phyloP scores from a whole-genome alignment of 2,888 invertebrate species.

The Drosophila pseudotalamancana region DNA sequence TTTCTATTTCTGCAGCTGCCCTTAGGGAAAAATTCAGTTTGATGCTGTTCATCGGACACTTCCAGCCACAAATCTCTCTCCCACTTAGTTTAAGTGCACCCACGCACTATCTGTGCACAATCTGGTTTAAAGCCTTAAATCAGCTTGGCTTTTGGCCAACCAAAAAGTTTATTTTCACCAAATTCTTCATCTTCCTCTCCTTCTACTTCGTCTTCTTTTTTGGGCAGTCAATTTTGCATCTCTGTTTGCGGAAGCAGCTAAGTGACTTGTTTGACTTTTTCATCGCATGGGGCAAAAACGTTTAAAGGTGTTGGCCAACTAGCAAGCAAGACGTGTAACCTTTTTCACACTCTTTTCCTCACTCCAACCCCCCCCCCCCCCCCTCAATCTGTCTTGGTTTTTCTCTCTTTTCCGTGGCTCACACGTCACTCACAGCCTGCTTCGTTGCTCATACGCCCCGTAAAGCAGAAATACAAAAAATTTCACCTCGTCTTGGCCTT shows the following conservation, averaged over 20 bases:
- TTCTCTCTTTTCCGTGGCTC: slow-evolving; percentile 9
- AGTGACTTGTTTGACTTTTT: slow-evolving; percentile 76
- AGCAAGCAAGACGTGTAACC: slow-evolving; percentile 27
- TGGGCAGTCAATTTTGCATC: slow-evolving; percentile 56
- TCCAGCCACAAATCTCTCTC: slow-evolving; percentile 66
- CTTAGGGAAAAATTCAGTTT: slow-evolving; percentile 16
- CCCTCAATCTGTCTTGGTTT: too few species aligned
- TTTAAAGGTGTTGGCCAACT: slow-evolving; percentile 51
- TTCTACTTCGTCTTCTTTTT: not conserved
- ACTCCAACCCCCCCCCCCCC: not conserved
- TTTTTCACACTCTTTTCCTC: slow-evolving; percentile 22
- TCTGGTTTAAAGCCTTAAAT: slow-evolving; percentile 57
- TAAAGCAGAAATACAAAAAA: slow-evolving; percentile 13
- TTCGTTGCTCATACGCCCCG: slow-evolving; percentile 42
- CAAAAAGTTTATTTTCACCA: not conserved
- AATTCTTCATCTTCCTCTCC: slow-evolving; percentile 5
- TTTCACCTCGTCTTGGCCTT: slow-evolving; percentile 10
- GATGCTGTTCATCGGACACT: slow-evolving; percentile 57
- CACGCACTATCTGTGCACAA: slow-evolving; percentile 32
- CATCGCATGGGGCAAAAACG: slow-evolving; percentile 55
- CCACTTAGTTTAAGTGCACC: slow-evolving; percentile 47
- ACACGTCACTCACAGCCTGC: slow-evolving; percentile 37
- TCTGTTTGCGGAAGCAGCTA: slow-evolving; percentile 38
- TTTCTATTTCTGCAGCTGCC: slow-evolving; percentile 18
- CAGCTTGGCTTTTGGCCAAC: slow-evolving; percentile 59